phyloP scores from a whole-genome alignment of 2,888 invertebrate genomes.

The Stenolophus ochropezus region DNA sequence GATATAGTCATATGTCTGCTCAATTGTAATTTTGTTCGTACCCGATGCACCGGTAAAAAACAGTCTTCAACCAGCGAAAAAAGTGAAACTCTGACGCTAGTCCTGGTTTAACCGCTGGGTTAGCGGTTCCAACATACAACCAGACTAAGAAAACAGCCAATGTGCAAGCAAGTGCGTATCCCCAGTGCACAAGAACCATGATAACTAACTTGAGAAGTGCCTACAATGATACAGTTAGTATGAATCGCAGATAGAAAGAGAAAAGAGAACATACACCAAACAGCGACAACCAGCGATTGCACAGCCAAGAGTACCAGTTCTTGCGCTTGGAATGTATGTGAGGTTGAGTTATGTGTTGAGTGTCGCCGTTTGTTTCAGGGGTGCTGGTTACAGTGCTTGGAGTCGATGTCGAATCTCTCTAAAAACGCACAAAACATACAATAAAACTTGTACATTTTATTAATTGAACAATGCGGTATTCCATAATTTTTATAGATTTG shows the following conservation, averaged over 20 bases:
- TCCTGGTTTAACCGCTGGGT: constrained; percentile 96
- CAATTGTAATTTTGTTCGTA: constrained; percentile 70
- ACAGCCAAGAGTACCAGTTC: constrained; percentile 95
- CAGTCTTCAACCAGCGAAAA: constrained; percentile 85
- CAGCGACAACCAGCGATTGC: constrained; percentile 95
- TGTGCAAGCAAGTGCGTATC: constrained; percentile 90
- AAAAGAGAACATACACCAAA: constrained; percentile 80
- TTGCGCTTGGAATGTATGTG: constrained; percentile 92
- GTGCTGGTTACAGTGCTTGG: constrained; percentile 65
- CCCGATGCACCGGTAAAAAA: constrained; percentile 85
- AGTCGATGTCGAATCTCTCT: constrained; percentile 70
- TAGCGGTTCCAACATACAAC: constrained; percentile 95
- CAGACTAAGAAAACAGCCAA: constrained; percentile 88
- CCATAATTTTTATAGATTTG: too few relatives aligned
- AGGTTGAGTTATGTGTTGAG: constrained; percentile 76
- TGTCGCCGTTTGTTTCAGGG: constrained; percentile 70
- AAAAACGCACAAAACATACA: too few relatives aligned
- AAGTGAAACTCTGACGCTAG: constrained; percentile 88
- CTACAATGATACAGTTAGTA: constrained; percentile 74
- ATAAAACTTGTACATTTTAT: too few relatives aligned
- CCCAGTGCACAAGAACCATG: constrained; percentile 96
- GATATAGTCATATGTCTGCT: too few relatives aligned
- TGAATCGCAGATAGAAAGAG: constrained; percentile 29
- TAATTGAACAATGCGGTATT: too few relatives aligned
- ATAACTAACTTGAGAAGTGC: constrained; percentile 90